Conservation (phyloP, 1,140 invertebrate species). For the Halesus radiatus region DNA sequence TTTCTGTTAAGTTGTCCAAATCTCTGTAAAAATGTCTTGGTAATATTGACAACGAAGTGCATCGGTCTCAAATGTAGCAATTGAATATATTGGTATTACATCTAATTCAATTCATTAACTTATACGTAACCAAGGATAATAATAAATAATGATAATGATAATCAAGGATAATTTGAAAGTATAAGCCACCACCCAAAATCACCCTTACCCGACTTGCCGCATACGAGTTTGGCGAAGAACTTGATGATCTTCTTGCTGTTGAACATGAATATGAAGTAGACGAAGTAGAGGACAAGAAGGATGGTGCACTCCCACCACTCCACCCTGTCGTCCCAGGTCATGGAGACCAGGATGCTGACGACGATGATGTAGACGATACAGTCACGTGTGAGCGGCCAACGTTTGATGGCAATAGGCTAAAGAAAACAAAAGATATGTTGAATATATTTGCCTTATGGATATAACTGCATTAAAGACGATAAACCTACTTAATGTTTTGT, state of each 20-base stretch:
- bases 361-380: conserved; percentile 86
- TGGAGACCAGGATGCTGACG: conserved; percentile 79
- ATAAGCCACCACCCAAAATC: conserved; percentile 15
- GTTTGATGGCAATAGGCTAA: conserved; percentile 86
- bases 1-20: too few species aligned
- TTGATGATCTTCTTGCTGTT: conserved; percentile 61
- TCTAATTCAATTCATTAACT: too few species aligned
- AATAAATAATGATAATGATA: too few species aligned
- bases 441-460: too few species aligned
- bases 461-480: too few species aligned
- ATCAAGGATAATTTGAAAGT: too few species aligned
- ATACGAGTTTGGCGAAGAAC: neutral
- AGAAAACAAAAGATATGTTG: conserved; percentile 43
- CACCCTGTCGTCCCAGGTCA: conserved; percentile 86
- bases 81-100: too few species aligned
- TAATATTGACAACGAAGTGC: too few species aligned
- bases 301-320: conserved; percentile 84
- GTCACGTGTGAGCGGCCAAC: conserved; percentile 88
- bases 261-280: conserved; percentile 78
- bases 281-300: conserved; percentile 78
- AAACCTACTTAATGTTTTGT: too few species aligned
- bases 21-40: too few species aligned
- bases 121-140: too few species aligned
- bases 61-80: neutral
- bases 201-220: neutral